Base-by-base conservation (phyloP, 2,888 invertebrate species). In the Chaetogeoica ovagalla region DNA sequence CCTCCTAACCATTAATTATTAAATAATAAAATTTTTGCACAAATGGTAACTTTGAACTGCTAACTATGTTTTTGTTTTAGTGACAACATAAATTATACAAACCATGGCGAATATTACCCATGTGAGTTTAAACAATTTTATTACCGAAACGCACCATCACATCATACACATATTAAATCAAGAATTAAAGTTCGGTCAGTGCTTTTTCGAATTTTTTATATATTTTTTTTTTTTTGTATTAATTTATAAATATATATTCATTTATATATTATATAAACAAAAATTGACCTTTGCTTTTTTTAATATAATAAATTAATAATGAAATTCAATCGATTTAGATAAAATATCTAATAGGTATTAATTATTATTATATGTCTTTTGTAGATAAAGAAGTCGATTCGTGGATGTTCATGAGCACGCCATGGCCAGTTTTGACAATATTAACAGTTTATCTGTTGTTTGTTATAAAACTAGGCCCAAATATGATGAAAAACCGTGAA, bases 401-500 rank as follows among this genome's bases (percentile, higher is more conserved):
- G 76, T 92, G 90, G 89, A 89, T 90, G 5, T 85, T 95, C 59
- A 89, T 92, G 84, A 88, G 89, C 0, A 90, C 91, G 57, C 92
- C 94, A 5, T 89, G 90, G 85, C 90, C 91, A 77, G 88, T 89
- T 0, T 4, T 91, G 8, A 81, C 86, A 1, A 83, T 93, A 21
- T 86, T 91, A 9, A 86, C 86, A 0, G 81, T 88, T 0, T 95
- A 95, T 85, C 87, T 94, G 19, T 88, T 90, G 84, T 90, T 94
- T 84, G 91, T 94, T 0, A 87, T 90, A 39, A 89, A 90, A 84
- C 87, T 90, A 85, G 94, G 95, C 0, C 95, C 94, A 0, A 87
- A 88, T 63, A 88, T 90, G 85, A 90, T 90, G 90, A 86, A 87
- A 81, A 85, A 88, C 83, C 84, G 89, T 55, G 86, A 88, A 82